These are phyloP conservation scores for Columba janthina DNA, from an alignment of 2,113 vertebrate species.

Conservation along the genomic window DNA sequence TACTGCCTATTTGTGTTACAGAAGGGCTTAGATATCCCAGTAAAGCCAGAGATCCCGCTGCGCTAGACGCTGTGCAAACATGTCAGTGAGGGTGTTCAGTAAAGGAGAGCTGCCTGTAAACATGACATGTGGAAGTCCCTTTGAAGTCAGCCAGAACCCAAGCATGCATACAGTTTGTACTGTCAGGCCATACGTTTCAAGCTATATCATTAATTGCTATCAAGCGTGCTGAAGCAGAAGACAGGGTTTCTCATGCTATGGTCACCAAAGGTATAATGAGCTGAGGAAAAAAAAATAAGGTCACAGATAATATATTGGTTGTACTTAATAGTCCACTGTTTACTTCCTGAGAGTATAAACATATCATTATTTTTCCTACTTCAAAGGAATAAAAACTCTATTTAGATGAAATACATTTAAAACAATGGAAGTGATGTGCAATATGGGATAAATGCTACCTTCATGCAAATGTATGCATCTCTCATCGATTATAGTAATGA, in stretches of 20 bases:
- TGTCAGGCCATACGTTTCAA: not conserved
- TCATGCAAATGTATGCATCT: not conserved
- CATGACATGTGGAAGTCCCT: not conserved
- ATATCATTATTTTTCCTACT: conserved; percentile 13
- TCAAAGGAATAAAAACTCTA: conserved; percentile 17
- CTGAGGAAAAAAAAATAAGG: not conserved
- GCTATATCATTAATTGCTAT: not conserved
- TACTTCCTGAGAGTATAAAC: not conserved
- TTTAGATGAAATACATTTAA: conserved; percentile 5
- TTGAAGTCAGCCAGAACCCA: conserved; percentile 45
- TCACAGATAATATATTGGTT: not conserved
- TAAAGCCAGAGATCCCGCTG: conserved; percentile 20
- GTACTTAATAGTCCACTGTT: not conserved
- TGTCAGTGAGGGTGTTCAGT: conserved; percentile 4
- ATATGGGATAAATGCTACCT: not conserved
- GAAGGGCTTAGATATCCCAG: not conserved
- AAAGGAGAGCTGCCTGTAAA: conserved; percentile 22
- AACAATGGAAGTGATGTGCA: not conserved
- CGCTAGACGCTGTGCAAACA: not conserved
- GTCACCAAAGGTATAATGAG: conserved; percentile 1
- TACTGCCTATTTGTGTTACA: conserved; percentile 13
- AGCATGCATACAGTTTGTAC: not conserved
- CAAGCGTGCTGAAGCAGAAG: not conserved
- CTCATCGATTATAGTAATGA: not conserved
- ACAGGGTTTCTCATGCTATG: not conserved